Percentiles rank a stretch among this genome's conserved stretches.
Evolutionary conservation across 2,888 invertebrate genomes (phyloP).

Genomic region (Sarcophaga variegata): DNA sequence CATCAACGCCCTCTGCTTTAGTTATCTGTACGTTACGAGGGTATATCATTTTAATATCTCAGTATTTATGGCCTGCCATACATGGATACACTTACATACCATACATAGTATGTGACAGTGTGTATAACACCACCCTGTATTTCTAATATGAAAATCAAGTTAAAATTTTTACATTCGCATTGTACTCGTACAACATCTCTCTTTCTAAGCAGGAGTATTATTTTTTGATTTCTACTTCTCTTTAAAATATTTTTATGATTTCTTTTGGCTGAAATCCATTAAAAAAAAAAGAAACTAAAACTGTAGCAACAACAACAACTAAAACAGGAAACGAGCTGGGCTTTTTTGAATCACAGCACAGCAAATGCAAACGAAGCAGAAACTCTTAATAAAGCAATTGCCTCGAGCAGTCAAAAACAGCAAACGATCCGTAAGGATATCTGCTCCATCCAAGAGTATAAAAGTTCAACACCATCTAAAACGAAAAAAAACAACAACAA

Average conservation of each 20-base stretch:
- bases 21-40: neutral
- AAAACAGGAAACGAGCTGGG: slow-evolving; percentile 25
- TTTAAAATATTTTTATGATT: too few relatives aligned
- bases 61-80: neutral
- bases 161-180: slow-evolving; percentile 14
- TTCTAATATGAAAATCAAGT: slow-evolving; percentile 40
- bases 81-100: too few relatives aligned
- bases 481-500: too few relatives aligned
- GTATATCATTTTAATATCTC: slow-evolving; percentile 15
- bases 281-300: slow-evolving; percentile 18
- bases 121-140: slow-evolving; percentile 39
- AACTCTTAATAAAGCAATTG: slow-evolving; percentile 81
- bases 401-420: slow-evolving; percentile 79
- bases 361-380: slow-evolving; percentile 74
- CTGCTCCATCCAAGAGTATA: slow-evolving; percentile 55
- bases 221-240: too few relatives aligned
- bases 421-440: slow-evolving; percentile 73
- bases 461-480: slow-evolving; percentile 63
- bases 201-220: too few relatives aligned
- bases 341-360: slow-evolving; percentile 54
- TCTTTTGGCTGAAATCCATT: slow-evolving; percentile 14
- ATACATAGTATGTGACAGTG: neutral
- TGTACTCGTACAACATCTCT: too few relatives aligned
- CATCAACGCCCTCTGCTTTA: slow-evolving; percentile 13
- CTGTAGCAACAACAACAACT: neutral